Base-by-base conservation (phyloP, 2,888 invertebrate species). In the Kuschelorhynchus macadamiae region DNA sequence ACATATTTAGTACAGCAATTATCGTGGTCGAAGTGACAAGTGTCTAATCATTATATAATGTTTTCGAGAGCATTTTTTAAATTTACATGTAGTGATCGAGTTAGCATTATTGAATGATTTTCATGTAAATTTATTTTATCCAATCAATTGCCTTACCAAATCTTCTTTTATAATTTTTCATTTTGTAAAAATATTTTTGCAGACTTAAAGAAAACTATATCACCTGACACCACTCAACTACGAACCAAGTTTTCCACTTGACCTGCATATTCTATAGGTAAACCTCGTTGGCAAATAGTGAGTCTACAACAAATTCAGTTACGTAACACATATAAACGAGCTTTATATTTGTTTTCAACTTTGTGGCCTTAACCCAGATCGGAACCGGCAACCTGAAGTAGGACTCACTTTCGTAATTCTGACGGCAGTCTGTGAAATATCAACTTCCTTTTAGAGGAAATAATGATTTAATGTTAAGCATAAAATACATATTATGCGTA, bases 401-500 rank as follows among this genome's bases (percentile, higher is more conserved):
- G 70, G 70, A 65, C 65, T 66, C 50, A 69, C 65, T 70, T 70
- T 70, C 70, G 70, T 47, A 70, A 70, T 60, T 41, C 47, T 41
- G 60, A 59, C 69, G 65, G 64, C 65, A 64, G 55, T 65, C 64
- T 59, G 69, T 61, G 66, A 66, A 70, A 66, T 66, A 66, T 70
- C 66, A 66, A 70, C 70, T 70, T 70, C 70, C 70, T 70, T 70
- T 70, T 70, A 65, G 17, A 66, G 66, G 66, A 66, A 66, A 66
- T 53, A n/a, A n/a, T n/a, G 33, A 60, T 66, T 66, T 59, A 47
- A 52, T 53, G 46, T 62, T 53, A 46, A 32, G 12, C 25, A 14
- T 33, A 12, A 50, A 50, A 32, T 25, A 17, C 7, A 18, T 25
- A 7, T 7, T 25, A 5, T 25, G 25, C 3, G 7, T 3, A 25